A percentile compares a stretch with the other conserved stretches of the same genome.
Evolutionary conservation across 2,797 vertebrate genomes (phyloP).

Genomic region (Peromyscus nudipes): DNA sequence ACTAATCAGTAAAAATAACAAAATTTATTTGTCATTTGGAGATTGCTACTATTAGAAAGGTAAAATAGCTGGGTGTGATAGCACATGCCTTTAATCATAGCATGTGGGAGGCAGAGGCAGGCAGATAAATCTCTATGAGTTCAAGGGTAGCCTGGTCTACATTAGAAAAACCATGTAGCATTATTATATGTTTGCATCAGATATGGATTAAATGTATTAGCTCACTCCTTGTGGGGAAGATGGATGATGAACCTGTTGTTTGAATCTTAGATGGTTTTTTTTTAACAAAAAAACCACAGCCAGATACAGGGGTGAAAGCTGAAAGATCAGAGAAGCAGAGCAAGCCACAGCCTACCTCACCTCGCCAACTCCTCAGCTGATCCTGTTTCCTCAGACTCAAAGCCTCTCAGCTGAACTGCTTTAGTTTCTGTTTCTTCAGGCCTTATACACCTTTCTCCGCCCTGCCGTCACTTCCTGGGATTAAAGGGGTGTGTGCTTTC

Average conservation of each 20-base stretch:
- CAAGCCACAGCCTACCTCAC: no score
- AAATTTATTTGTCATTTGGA: background rate
- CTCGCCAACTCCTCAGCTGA: no score
- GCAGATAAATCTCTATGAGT: background rate
- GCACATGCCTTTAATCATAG: background rate
- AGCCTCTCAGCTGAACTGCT: no score
- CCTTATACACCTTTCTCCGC: no score
- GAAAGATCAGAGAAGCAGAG: no score
- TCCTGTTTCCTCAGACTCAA: no score
- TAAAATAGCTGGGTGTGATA: background rate
- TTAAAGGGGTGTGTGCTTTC: no score
- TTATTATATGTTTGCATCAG: slow-evolving; percentile 2
- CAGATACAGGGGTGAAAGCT: no score
- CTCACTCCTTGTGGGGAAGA: background rate
- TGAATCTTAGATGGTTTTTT: no score
- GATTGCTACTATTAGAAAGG: slow-evolving; percentile 18
- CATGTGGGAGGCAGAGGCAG: background rate
- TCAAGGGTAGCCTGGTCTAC: background rate
- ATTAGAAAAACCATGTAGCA: background rate
- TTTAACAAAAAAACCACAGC: no score
- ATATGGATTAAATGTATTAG: background rate
- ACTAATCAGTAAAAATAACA: slow-evolving; percentile 28
- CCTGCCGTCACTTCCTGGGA: no score
- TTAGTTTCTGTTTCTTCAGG: no score
- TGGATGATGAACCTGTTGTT: background rate